Conservation (phyloP, 2,797 vertebrate species). For the Leucoraja ocellata region DNA sequence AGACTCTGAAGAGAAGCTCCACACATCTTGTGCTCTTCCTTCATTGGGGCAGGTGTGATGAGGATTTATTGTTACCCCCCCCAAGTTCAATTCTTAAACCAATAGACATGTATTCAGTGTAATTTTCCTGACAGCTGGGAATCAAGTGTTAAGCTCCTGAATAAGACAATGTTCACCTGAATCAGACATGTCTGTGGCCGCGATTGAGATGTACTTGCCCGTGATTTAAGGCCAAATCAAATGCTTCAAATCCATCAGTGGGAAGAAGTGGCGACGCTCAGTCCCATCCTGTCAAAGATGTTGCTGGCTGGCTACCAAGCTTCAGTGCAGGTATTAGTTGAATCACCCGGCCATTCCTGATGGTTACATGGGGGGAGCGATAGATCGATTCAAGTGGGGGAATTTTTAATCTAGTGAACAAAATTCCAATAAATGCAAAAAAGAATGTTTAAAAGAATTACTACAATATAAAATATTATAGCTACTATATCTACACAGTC, state of each 20-base stretch:
- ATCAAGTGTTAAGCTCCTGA: not conserved
- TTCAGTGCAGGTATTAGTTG: not conserved
- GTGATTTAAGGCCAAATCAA: too few relatives aligned
- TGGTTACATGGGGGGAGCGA: not conserved
- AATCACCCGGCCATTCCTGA: not conserved
- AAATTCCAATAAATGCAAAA: conserved; percentile 20
- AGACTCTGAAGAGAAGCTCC: not conserved
- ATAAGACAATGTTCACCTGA: not conserved
- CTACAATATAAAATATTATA: conserved; percentile 27
- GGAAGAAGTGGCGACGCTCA: not conserved
- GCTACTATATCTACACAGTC: conserved; percentile 8
- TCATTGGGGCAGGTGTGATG: not conserved
- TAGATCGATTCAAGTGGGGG: not conserved
- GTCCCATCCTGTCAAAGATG: not conserved
- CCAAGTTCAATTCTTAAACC: not conserved
- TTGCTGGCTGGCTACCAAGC: not conserved
- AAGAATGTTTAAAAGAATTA: not conserved
- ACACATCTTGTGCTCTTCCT: not conserved
- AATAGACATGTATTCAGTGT: not conserved
- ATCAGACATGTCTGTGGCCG: not conserved
- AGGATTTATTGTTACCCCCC: not conserved
- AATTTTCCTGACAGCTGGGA: not conserved
- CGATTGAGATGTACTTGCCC: not conserved
- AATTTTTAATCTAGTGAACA: not conserved
- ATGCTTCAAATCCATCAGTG: not conserved